Percentiles rank a stretch among this genome's conserved stretches.
These are phyloP conservation scores for Rhynchophorus ferrugineus DNA, from an alignment of 1,140 invertebrate genomes.

Conservation along the genomic window DNA sequence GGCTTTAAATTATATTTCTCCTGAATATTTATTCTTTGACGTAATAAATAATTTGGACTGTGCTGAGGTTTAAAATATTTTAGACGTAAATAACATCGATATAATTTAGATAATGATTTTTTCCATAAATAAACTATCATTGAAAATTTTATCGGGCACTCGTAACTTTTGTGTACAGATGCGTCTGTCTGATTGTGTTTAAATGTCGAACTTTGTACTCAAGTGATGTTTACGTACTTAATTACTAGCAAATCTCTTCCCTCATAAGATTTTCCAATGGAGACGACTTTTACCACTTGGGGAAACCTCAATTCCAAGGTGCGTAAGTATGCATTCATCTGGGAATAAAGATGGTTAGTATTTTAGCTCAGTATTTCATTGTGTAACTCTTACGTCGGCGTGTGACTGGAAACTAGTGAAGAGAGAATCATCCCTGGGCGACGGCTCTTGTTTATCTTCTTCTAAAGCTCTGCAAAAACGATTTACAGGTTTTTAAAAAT, in stretches of 20 bases:
- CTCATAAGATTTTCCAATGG: constrained; percentile 54
- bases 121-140: no score
- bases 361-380: no score
- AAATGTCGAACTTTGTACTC: background rate
- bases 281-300: constrained; percentile 41
- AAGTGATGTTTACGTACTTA: background rate
- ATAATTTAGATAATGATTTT: no score
- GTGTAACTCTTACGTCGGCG: background rate
- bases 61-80: no score
- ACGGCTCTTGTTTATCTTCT: background rate
- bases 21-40: no score
- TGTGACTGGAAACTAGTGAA: background rate
- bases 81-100: no score
- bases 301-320: constrained; percentile 40
- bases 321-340: constrained; percentile 44
- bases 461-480: background rate
- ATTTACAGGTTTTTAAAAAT: background rate
- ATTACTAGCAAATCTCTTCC: constrained; percentile 37
- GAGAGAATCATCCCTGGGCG: background rate
- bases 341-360: background rate
- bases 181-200: no score
- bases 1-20: no score
- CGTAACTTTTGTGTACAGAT: no score
- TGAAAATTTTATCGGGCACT: no score
- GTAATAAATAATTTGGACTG: no score